Evolutionary conservation across 2,113 vertebrate species (phyloP).

Genomic region (Psephotus haematonotus): DNA sequence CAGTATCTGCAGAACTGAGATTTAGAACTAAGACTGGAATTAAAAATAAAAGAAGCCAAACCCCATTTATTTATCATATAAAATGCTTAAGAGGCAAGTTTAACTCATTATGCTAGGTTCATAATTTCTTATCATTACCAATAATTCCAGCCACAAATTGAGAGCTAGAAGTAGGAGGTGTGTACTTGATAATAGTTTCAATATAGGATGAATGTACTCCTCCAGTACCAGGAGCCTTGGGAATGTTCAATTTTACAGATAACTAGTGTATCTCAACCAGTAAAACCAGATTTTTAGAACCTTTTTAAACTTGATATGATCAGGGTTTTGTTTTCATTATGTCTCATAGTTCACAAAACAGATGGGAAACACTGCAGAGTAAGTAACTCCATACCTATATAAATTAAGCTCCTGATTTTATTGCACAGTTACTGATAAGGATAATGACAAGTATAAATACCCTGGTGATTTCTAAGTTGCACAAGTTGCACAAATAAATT

Average conservation of each 20-base stretch:
- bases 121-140: background rate
- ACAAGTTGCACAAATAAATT: background rate
- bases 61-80: background rate
- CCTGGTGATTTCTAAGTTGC: background rate
- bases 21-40: background rate
- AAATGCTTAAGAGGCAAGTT: background rate
- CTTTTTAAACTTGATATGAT: background rate
- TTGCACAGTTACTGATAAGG: background rate
- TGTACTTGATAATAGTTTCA: background rate
- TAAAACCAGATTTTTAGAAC: background rate
- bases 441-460: background rate
- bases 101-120: background rate
- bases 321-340: background rate
- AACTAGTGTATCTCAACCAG: background rate
- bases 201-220: background rate
- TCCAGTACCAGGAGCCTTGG: background rate
- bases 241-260: background rate
- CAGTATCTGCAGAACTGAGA: background rate
- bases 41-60: background rate
- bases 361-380: background rate
- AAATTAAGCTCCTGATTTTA: background rate
- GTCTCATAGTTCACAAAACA: background rate
- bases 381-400: background rate
- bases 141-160: background rate
- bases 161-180: background rate